Evolutionary conservation across 2,113 vertebrate genomes (phyloP).

Genomic region (Malurus melanocephalus): DNA sequence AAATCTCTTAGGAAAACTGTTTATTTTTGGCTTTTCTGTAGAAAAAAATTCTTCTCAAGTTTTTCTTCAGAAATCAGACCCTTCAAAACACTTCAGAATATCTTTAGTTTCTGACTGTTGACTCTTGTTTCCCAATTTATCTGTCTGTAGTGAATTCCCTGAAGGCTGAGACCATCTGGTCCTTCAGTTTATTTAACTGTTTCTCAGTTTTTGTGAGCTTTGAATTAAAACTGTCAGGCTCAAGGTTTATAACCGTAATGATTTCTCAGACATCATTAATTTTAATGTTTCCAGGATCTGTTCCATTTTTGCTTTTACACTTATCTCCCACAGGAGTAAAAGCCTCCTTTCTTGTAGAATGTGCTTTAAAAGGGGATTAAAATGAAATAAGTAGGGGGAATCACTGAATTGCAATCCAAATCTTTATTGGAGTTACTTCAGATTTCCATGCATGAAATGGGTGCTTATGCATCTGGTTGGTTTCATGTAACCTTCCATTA

Average conservation of each 20-base stretch:
- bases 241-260: slow-evolving; percentile 31
- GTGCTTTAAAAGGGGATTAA: slow-evolving; percentile 18
- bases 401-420: background rate
- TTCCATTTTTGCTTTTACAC: slow-evolving; percentile 40
- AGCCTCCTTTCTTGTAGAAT: slow-evolving; percentile 2
- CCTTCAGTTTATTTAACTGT: slow-evolving; percentile 53
- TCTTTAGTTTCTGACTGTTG: slow-evolving; percentile 41
- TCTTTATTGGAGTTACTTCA: background rate
- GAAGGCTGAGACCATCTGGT: slow-evolving; percentile 59
- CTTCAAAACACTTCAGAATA: slow-evolving; percentile 41
- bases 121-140: slow-evolving; percentile 34
- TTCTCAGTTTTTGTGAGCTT: slow-evolving; percentile 39
- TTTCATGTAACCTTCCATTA: background rate
- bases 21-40: background rate
- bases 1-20: background rate
- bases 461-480: background rate
- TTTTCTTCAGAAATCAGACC: slow-evolving; percentile 6
- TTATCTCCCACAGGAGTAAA: slow-evolving; percentile 18
- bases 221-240: slow-evolving; percentile 50
- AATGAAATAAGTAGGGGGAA: background rate
- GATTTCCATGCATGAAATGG: background rate
- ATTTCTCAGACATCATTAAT: slow-evolving; percentile 60
- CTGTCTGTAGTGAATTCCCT: slow-evolving; percentile 44
- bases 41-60: background rate
- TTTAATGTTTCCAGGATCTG: slow-evolving; percentile 54